Evolutionary conservation across 2,113 vertebrate genomes (phyloP), one percentile per base, ranked within the genome.

Genomic region (Ceuthmochares aereus): DNA sequence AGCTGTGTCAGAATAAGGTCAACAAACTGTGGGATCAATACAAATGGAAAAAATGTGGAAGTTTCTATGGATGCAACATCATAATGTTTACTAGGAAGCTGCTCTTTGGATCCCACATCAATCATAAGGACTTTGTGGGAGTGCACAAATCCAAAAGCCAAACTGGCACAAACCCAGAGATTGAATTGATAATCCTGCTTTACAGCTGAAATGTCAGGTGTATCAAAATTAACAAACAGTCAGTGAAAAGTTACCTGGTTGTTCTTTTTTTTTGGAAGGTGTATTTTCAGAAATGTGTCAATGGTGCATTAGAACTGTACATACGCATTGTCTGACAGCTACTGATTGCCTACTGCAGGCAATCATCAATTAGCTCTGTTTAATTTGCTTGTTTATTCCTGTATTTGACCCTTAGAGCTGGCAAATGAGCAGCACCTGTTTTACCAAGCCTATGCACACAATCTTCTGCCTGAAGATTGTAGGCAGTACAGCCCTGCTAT

Each of bases 161-260:
- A 68, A 62, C 29, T 27, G 42, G 34, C 34, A 54, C 0, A 0
- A 72, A 32, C 30, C 8, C 2, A 1, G 63, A 64, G 52, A 14
- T 1, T 54, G 45, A 64, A 7, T 2, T 47, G n/a, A 32, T 25
- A 40, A 59, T 47, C 45, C 77, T 67, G 60, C 34, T 54, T 78
- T 32, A 32, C 17, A 78, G 34, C 34, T 54, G 47, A 59, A 10
- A 5, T 3, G 19, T 56, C 25, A 73, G 58, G 34, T 11, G 55
- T 42, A 64, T 14, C 15, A 32, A 55, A 73, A 64, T 6, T 30
- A 60, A 23, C 16, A 10, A 74, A n/a, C 34, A 51, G 4, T 3
- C 27, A 56, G 20, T 47, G 34, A 55, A 51, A 84, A 72, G 36
- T 67, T 52, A 43, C 84, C 66, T 17, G 45, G 14, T 1, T 37